Evolutionary conservation across 2,888 invertebrate genomes (phyloP), one percentile per base, ranked within the genome.

Genomic region (Leptopilina syphax): DNA sequence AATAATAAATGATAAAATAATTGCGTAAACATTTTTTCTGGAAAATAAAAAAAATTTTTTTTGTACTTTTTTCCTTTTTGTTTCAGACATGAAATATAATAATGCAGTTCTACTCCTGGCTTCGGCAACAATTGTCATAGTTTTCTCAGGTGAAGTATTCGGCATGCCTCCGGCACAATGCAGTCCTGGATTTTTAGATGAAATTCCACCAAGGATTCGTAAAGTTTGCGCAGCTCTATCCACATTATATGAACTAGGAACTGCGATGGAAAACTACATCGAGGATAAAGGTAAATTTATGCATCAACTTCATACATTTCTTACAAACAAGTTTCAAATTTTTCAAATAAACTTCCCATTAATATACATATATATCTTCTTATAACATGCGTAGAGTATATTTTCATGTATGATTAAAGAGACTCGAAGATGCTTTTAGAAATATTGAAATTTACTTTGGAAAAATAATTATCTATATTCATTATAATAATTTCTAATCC

Each of bases 201-300:
- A 95, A 86, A 94, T 95, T 86, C 94, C 95, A 1, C 93, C 94
- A 44, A 93, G 94, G 86, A 94, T 95, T 70, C 93, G 95, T 84
- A 92, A 93, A 85, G 94, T 95, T 90, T 95, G 95, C 88, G 93
- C 94, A 84, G 94, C 95, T 7, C 93, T 95, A n/a, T 94, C 94
- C 87, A 95, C 94, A 84, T 94, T 95, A 92, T 93, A 94, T 70
- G 94, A 95, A 86, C 93, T 95, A 76, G 92, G 92, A 44, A 94
- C 94, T 78, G 95, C 94, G 7, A 94, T 95, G 91, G 95, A 95
- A 83, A 92, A 92, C 81, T 93, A 84, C 92, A 93, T 86, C 92
- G 94, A 86, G 92, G 94, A 90, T 91, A 94, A 92, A 93, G 94
- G 92, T 91, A 90, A 34, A 70, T 73, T 73, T 73, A 73, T 73